Evolutionary conservation across 1,140 invertebrate genomes (phyloP), one percentile per base, ranked within the genome.

Genomic region (Lepidurus apus): DNA sequence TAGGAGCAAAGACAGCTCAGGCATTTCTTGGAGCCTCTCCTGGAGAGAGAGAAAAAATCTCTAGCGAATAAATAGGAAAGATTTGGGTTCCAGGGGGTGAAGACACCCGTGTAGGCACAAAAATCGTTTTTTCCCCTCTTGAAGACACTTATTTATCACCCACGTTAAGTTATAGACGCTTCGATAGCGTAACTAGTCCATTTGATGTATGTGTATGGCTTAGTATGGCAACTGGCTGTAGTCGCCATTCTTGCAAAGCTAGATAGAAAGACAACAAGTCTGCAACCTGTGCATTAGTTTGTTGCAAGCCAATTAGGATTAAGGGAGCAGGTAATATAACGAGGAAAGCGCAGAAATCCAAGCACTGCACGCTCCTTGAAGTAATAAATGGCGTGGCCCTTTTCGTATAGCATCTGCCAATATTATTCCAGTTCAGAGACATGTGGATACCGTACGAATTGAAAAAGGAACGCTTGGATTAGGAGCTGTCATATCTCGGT

Each of bases 261-360:
- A 65, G 53, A 65, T 17, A 65, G 53, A 65, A 65, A 7, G 13
- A 65, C 53, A 65, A 65, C 53, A 65, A 65, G 53, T 65, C 8
- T 65, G 21, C 7, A 65, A 65, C 53, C 21, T 21, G 53, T 65
- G 53, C 53, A 9, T 65, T 47, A 8, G 5, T 65, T 17, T 65
- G 53, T 21, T 65, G 53, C 9, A 34, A 65, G 53, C 53, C 53
- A 65, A 21, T 65, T 65, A 65, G 53, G 53, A 65, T 65, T 65
- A 65, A 34, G 34, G 34, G 3, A 34, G 34, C 34, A 34, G 3
- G 34, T 34, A 34, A 34, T 34, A 34, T 34, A 4, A 34, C 34
- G 4, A 3, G 34, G 34, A 34, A 34, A 34, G 34, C 34, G 34
- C 34, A 34, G 34, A 4, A 34, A 34, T 3, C 34, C 34, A 34